Percentiles rank a stretch among this genome's conserved stretches.
Evolutionary conservation across 92 coral and sea anemone species (phyloP).

Genomic region (Palythoa heliodiscus): DNA sequence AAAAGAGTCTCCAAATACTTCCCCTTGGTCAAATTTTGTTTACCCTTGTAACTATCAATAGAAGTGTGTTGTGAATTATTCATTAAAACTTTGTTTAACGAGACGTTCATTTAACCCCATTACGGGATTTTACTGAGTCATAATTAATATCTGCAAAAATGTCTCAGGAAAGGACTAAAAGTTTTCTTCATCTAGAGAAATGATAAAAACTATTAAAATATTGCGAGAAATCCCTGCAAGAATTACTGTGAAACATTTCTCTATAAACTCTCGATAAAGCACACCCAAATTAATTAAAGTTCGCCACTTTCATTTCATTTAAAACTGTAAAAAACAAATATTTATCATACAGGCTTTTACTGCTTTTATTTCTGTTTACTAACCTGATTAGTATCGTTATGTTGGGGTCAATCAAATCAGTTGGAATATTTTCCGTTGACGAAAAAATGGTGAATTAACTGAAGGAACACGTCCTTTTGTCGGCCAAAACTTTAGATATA

Average conservation of each 20-base stretch:
- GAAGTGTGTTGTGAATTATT: neutral
- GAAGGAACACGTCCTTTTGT: no score
- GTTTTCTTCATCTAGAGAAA: neutral
- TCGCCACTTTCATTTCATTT: neutral
- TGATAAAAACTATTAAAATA: neutral
- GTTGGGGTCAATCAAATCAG: no score
- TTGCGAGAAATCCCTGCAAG: neutral
- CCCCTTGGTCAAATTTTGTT: neutral
- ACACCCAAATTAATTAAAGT: neutral
- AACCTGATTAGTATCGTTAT: neutral
- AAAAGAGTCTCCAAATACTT: neutral
- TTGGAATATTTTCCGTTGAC: no score
- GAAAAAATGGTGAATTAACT: no score
- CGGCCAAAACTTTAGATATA: no score
- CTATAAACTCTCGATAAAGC: neutral
- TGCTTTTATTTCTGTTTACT: neutral
- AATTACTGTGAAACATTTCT: neutral
- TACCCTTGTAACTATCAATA: neutral
- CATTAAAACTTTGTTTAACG: conserved; percentile 13
- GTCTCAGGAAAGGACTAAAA: neutral
- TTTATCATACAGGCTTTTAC: no score
- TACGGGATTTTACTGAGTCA: neutral
- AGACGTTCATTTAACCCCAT: conserved; percentile 21
- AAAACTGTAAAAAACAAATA: neutral
- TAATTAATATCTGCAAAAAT: neutral